A percentile compares a stretch with the other conserved stretches of the same genome.
These are phyloP conservation scores for Elysia crispata DNA, from an alignment of 2,888 invertebrate species.

Conservation along the genomic window DNA sequence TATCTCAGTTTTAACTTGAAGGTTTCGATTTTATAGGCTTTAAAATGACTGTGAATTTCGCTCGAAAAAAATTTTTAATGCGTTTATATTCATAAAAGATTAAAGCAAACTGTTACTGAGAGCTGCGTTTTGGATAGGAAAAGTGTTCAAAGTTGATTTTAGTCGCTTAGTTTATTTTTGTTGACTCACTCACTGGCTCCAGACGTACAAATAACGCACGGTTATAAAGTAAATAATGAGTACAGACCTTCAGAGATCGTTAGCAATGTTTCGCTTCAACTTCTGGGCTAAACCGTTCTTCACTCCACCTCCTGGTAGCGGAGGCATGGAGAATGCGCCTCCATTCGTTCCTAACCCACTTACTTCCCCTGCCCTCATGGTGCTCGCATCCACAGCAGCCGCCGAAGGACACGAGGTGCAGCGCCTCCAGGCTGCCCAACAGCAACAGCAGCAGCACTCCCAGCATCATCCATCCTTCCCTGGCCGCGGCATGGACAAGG, in stretches of 20 bases:
- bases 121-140: too few species aligned
- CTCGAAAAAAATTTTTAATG: too few species aligned
- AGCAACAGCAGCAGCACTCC: slow-evolving; percentile 16
- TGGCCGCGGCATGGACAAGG: slow-evolving; percentile 62
- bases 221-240: slow-evolving; percentile 48
- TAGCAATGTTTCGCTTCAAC: slow-evolving; percentile 73
- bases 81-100: too few species aligned
- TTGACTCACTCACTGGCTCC: too few species aligned
- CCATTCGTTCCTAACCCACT: slow-evolving; percentile 70
- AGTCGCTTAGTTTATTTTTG: too few species aligned
- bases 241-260: slow-evolving; percentile 49
- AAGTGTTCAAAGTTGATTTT: too few species aligned
- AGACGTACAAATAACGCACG: too few species aligned
- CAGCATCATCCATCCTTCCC: slow-evolving; percentile 57
- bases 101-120: too few species aligned
- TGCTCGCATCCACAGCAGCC: slow-evolving; percentile 71
- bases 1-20: too few species aligned
- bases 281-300: slow-evolving; percentile 73
- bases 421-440: slow-evolving; percentile 58
- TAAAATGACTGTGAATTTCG: too few species aligned
- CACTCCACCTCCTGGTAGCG: slow-evolving; percentile 62
- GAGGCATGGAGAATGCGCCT: slow-evolving; percentile 67
- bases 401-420: slow-evolving; percentile 69
- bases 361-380: slow-evolving; percentile 72
- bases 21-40: too few species aligned